phyloP scores from a whole-genome alignment of 2,113 vertebrate genomes.

The Engraulis encrasicolus region DNA sequence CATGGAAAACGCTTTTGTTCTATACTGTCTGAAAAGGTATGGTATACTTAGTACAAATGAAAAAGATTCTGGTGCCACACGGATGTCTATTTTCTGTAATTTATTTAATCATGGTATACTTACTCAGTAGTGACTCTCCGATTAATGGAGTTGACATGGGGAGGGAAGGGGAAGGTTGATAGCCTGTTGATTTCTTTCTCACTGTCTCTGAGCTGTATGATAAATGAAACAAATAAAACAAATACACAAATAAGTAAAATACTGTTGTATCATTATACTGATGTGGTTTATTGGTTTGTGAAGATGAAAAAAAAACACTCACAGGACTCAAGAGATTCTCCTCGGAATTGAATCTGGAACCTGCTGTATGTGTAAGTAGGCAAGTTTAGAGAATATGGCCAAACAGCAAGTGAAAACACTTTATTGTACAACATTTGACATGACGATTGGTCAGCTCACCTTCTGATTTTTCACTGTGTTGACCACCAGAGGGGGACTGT shows the following conservation, averaged over 20 bases:
- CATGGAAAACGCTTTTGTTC: too few species aligned
- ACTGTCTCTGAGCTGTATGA: conserved; percentile 67
- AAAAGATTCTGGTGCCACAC: too few species aligned
- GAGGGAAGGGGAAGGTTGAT: conserved; percentile 91
- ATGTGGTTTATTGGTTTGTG: neutral
- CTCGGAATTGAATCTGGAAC: conserved; percentile 70
- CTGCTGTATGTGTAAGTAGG: conserved; percentile 44
- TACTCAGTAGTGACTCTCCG: conserved; percentile 77
- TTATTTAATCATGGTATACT: too few species aligned
- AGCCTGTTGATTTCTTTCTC: conserved; percentile 94
- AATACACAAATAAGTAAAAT: neutral
- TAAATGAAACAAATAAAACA: neutral
- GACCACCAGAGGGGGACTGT: conserved; percentile 64
- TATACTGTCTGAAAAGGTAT: too few species aligned
- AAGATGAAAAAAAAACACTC: conserved; percentile 38
- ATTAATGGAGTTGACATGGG: conserved; percentile 88
- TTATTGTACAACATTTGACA: neutral
- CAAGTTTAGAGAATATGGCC: neutral
- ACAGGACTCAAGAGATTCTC: conserved; percentile 69
- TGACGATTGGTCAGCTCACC: too few species aligned
- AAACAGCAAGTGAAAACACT: too few species aligned
- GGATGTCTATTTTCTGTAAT: too few species aligned
- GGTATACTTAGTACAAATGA: too few species aligned
- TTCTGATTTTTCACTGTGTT: conserved; percentile 59
- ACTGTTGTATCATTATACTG: neutral